Evolutionary conservation across 2,888 invertebrate species (phyloP), one percentile per base, ranked within the genome.

Genomic region (Acleris sparsana): DNA sequence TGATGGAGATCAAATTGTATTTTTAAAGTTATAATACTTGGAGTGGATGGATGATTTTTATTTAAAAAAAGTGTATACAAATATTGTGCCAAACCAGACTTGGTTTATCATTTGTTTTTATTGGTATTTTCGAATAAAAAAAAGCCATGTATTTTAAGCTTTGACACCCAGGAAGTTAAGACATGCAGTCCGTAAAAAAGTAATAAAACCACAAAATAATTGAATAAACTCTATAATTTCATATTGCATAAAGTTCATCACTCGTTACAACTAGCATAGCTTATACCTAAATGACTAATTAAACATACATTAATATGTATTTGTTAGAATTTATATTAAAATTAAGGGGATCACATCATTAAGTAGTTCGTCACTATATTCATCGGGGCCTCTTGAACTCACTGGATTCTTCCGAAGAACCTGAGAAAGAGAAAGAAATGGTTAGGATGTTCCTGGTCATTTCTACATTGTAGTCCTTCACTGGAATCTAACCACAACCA

Each of bases 331-430:
- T 72, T 73, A 76, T 75, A 73, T 75, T 81, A 81, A 80, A 80
- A 79, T 82, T 82, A 81, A 82, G 80, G 75, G 85, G 87, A 90
- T 90, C 90, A 90, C 91, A 90, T 80, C 71, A 80, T 85, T 87
- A 88, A 86, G 86, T 88, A 85, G 77, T 78, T 76, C 72, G 77
- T 80, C 77, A 72, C 71, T 72, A 70, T 52, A 73, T 75, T 89
- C 82, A 91, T 80, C 91, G 89, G 17, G 90, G 91, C 76, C 89
- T 83, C 73, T 89, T 92, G 76, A 83, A 87, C 79, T 92, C 92
- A n/a, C 85, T 84, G 18, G 92, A 92, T 73, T 92, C 92, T 76
- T 92, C 92, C 48, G 92, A 92, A 70, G 92, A 92, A 68, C 88
- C 92, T 92, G 29, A 2, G 6, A 29, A 29, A 29, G 29, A 29